Evolutionary conservation across 2,797 vertebrate species (phyloP).

Genomic region (Monodelphis domestica): DNA sequence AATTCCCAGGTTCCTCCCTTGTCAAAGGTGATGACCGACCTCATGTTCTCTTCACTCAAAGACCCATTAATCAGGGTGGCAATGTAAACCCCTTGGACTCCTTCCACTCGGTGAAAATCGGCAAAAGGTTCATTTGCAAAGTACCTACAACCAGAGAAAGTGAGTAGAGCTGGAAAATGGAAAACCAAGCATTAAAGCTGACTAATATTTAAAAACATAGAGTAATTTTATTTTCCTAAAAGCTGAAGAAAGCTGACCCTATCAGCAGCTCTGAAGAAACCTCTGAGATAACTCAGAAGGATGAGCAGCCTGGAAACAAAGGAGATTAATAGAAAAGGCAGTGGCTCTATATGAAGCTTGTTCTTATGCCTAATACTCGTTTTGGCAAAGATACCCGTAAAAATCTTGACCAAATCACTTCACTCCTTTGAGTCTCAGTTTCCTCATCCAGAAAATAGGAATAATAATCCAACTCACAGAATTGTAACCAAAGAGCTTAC

Average conservation of each 20-base stretch:
- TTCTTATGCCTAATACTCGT: neutral
- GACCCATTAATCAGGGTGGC: constrained; percentile 95
- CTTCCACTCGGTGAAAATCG: constrained; percentile 95
- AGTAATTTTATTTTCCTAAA: neutral
- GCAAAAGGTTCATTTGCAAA: constrained; percentile 97
- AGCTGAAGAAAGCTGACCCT: neutral
- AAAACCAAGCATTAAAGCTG: too few relatives aligned
- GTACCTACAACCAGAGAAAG: constrained; percentile 85
- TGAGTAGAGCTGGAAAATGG: neutral
- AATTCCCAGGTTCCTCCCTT: constrained; percentile 98
- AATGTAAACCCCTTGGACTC: constrained; percentile 94
- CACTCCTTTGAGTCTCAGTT: neutral
- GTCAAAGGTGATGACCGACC: constrained; percentile 97
- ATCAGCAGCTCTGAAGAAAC: neutral
- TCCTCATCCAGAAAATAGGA: neutral
- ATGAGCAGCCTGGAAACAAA: too few relatives aligned
- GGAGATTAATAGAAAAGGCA: neutral
- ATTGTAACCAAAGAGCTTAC: neutral
- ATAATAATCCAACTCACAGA: neutral
- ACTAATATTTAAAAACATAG: neutral
- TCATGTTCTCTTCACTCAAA: constrained; percentile 96
- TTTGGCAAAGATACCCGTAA: neutral
- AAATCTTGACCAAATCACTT: neutral
- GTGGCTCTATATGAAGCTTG: neutral
- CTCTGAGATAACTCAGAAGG: neutral